A percentile compares a stretch with the other conserved stretches of the same genome.
Conservation (phyloP, 2,888 invertebrate genomes). For the Rhamnusium bicolor region DNA sequence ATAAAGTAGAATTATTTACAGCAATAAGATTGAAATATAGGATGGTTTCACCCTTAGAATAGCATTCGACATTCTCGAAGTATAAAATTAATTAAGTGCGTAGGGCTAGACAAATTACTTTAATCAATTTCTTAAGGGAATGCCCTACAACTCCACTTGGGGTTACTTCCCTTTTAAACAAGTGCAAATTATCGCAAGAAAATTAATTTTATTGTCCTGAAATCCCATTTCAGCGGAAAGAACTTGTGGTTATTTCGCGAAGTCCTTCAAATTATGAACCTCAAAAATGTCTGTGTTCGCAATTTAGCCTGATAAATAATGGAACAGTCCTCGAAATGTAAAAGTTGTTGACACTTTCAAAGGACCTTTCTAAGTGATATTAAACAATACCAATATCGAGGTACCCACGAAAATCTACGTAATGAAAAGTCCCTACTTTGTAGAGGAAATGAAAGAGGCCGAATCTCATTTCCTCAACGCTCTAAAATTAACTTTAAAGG, state of each 20-base stretch:
- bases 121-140: slow-evolving; percentile 31
- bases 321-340: slow-evolving; percentile 27
- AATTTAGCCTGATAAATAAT: slow-evolving; percentile 38
- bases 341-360: slow-evolving; percentile 42
- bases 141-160: slow-evolving; percentile 8
- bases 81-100: slow-evolving; percentile 35
- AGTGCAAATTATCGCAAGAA: slow-evolving; percentile 27
- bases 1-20: neutral
- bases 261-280: slow-evolving; percentile 24
- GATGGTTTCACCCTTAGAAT: neutral
- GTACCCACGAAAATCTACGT: slow-evolving; percentile 6
- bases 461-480: slow-evolving; percentile 20
- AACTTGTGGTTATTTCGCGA: neutral
- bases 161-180: slow-evolving; percentile 18
- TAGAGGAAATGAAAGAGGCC: slow-evolving; percentile 32
- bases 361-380: slow-evolving; percentile 20
- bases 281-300: slow-evolving; percentile 34
- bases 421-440: slow-evolving; percentile 26
- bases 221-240: neutral
- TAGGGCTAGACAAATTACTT: slow-evolving; percentile 32
- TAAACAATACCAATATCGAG: slow-evolving; percentile 38
- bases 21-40: neutral
- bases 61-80: neutral
- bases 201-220: slow-evolving; percentile 31
- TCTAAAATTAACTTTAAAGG: slow-evolving; percentile 24